Evolutionary conservation across 2,113 vertebrate genomes (phyloP).

Genomic region (Paramisgurnus dabryanus): DNA sequence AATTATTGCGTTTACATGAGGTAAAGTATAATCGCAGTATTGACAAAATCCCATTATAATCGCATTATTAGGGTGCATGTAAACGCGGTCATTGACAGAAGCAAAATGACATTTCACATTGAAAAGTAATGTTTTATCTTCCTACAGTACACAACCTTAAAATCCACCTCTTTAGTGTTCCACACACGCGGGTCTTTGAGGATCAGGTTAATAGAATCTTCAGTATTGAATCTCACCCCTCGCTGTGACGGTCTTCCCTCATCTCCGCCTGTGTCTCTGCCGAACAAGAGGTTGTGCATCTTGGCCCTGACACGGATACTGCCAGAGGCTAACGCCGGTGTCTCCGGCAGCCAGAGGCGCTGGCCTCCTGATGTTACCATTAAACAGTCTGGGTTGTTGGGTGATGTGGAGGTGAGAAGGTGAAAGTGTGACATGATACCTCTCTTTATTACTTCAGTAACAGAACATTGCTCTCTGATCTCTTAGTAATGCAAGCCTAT

Average conservation of each 20-base stretch:
- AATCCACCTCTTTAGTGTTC: neutral
- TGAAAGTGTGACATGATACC: constrained; percentile 48
- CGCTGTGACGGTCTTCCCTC: constrained; percentile 44
- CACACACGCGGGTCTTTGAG: constrained; percentile 17
- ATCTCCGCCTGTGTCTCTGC: constrained; percentile 48
- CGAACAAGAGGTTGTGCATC: constrained; percentile 52
- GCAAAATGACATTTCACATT: no score
- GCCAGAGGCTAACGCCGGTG: constrained; percentile 33
- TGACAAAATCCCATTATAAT: no score
- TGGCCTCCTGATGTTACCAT: constrained; percentile 50
- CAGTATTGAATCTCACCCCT: constrained; percentile 45
- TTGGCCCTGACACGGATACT: constrained; percentile 44
- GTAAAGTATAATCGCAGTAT: no score
- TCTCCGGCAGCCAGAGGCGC: constrained; percentile 45
- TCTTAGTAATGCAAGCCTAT: neutral
- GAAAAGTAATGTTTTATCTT: no score
- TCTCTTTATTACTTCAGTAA: constrained; percentile 38
- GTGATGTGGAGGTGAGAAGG: constrained; percentile 30
- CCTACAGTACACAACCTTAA: no score
- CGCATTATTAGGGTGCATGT: no score
- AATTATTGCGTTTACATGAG: no score
- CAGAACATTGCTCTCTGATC: constrained; percentile 29
- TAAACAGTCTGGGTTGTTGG: constrained; percentile 45
- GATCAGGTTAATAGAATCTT: constrained; percentile 48
- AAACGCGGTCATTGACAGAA: no score